These are phyloP conservation scores for Coleophora flavipennella DNA, from an alignment of 2,888 invertebrate species.

Conservation along the genomic window DNA sequence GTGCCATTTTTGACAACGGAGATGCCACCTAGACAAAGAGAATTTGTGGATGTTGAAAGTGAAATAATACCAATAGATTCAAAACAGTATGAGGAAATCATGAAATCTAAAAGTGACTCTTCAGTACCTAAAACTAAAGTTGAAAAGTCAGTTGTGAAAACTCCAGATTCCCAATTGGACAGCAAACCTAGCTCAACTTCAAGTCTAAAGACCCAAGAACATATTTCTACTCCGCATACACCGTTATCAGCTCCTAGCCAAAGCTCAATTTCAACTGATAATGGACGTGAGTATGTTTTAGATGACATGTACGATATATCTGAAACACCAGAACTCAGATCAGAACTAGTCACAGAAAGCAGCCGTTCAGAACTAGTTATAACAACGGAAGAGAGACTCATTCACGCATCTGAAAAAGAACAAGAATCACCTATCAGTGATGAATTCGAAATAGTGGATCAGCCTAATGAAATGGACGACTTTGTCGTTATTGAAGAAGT, in stretches of 20 bases:
- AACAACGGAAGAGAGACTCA: conserved; percentile 73
- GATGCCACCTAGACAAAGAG: conserved; percentile 61
- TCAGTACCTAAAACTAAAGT: conserved; percentile 63
- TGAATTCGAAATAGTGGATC: conserved; percentile 90
- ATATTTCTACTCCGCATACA: conserved; percentile 71
- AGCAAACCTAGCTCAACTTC: conserved; percentile 75
- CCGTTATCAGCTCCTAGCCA: conserved; percentile 76
- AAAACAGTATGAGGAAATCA: conserved; percentile 61
- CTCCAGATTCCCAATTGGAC: conserved; percentile 51
- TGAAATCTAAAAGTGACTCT: conserved; percentile 65
- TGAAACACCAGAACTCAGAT: conserved; percentile 72
- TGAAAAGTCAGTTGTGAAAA: conserved; percentile 54
- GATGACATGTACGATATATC: conserved; percentile 73
- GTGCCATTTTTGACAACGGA: conserved; percentile 65
- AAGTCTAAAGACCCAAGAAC: conserved; percentile 67
- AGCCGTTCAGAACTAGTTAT: conserved; percentile 74
- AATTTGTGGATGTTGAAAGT: conserved; percentile 60
- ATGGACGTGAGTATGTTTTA: conserved; percentile 75
- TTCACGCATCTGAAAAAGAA: conserved; percentile 67
- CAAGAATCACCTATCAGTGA: conserved; percentile 86
- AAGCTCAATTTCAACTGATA: conserved; percentile 77
- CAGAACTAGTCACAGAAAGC: conserved; percentile 57
- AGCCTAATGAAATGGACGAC: conserved; percentile 89
- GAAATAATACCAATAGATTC: conserved; percentile 59
- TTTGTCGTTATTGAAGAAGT: conserved; percentile 92